Evolutionary conservation across 2,113 vertebrate genomes (phyloP).

Genomic region (Oncorhynchus mykiss): DNA sequence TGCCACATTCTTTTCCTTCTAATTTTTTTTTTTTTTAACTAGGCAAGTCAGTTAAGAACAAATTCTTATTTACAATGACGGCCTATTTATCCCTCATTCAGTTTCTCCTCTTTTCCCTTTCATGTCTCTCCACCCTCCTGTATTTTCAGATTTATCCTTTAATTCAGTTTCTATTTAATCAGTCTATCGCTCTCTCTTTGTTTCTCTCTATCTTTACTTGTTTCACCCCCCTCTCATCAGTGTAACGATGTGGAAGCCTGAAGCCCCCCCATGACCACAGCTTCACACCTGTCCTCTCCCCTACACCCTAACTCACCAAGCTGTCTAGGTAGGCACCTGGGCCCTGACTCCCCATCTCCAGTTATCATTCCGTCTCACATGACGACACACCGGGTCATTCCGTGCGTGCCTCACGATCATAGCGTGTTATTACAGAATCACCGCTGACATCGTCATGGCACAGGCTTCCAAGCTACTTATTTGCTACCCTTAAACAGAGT

Average conservation of each 20-base stretch:
- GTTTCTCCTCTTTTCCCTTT: background rate
- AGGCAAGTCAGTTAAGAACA: too few species aligned
- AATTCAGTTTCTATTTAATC: too few species aligned
- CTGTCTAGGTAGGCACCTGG: conserved; percentile 28
- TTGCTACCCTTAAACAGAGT: too few species aligned
- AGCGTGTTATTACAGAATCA: too few species aligned
- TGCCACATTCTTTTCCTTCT: background rate
- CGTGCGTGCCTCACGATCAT: background rate
- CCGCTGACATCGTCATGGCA: too few species aligned
- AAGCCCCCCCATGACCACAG: background rate
- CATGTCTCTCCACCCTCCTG: too few species aligned
- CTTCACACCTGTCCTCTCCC: background rate
- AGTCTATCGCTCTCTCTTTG: background rate
- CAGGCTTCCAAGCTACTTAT: too few species aligned
- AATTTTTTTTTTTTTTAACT: background rate
- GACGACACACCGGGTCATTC: background rate
- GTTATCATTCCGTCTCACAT: background rate
- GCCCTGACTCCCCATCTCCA: background rate
- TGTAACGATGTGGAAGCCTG: background rate
- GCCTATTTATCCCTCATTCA: background rate
- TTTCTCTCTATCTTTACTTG: conserved; percentile 21
- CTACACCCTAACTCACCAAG: too few species aligned
- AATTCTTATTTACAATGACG: too few species aligned
- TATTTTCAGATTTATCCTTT: too few species aligned
- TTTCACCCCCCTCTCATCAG: conserved; percentile 26